Base-by-base conservation (phyloP, 2,888 invertebrate genomes). In the Pristionchus japonicus region DNA sequence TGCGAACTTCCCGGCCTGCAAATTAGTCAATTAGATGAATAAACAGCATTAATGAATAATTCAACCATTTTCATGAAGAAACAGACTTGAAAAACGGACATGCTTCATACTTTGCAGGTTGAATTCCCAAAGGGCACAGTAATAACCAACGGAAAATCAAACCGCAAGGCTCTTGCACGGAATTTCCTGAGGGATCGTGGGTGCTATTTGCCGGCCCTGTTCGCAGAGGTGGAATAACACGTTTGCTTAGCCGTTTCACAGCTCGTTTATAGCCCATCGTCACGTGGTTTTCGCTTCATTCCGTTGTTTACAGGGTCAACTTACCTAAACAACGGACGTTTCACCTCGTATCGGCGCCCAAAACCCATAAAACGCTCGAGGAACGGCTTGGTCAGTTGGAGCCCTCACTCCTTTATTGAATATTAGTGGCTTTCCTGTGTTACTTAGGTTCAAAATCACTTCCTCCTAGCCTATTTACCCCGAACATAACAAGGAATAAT, bases 221-320 rank as follows among this genome's bases (percentile, higher is more conserved):
- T 34, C 23, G 47, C 43, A 17, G n/a, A 1, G 27, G 1, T 27
- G 77, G 27, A 13, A 47, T 4, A 47, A 77, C 77, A 77, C 77
- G 77, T 77, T 77, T 77, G 20, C 77, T 77, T 77, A 77, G 77
- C 43, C 27, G 1, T 77, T n/a, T 47, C n/a, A 13, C 13, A 77
- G 47, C 77, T n/a, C 27, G 77, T 77, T 77, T 34, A 43, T 43
- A 4, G 77, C 17, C 13, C 13, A 27, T n/a, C 27, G 27, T 11
- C 77, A 77, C 17, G 77, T 77, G 77, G n/a, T 47, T n/a, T 27
- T 7, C 77, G 43, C 11, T n/a, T 77, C 27, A 3, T 27, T 77
- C 7, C n/a, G n/a, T 77, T 17, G 3, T 43, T 77, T 27, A 1
- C 77, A 77, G 43, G 15, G 7, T 70, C 70, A 7, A 70, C 20